These are phyloP conservation scores for Napeogenes sylphis DNA, from an alignment of 2,888 invertebrate genomes.

Conservation along the genomic window DNA sequence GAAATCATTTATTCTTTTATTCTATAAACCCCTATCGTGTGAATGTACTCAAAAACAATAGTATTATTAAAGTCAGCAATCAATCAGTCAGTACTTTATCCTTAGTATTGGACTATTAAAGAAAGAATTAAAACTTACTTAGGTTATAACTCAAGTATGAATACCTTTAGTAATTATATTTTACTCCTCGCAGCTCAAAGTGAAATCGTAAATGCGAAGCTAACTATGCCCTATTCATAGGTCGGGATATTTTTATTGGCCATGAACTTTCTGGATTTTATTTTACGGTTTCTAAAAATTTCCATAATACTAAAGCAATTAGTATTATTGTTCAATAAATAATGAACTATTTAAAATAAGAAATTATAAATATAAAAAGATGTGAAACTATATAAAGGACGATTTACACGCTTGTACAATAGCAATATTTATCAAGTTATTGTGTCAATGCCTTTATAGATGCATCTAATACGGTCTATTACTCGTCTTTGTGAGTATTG, in stretches of 20 bases:
- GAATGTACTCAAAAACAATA: slow-evolving; percentile 9
- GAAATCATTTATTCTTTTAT: slow-evolving; percentile 19
- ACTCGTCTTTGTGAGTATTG: slow-evolving; percentile 53
- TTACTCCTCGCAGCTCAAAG: slow-evolving; percentile 54
- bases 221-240: slow-evolving; percentile 49
- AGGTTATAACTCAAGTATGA: slow-evolving; percentile 43
- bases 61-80: slow-evolving; percentile 20
- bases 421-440: slow-evolving; percentile 62
- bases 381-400: slow-evolving; percentile 16
- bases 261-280: slow-evolving; percentile 12
- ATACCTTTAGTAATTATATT: slow-evolving; percentile 53
- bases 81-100: slow-evolving; percentile 26
- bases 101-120: slow-evolving; percentile 47
- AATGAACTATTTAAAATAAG: background rate
- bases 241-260: slow-evolving; percentile 25
- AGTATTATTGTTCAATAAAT: slow-evolving; percentile 3
- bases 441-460: slow-evolving; percentile 54
- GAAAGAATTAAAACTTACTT: slow-evolving; percentile 50
- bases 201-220: slow-evolving; percentile 38
- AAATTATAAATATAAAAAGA: slow-evolving; percentile 10
- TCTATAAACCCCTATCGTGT: slow-evolving; percentile 27
- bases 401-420: slow-evolving; percentile 27
- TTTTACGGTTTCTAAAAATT: background rate
- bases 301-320: background rate
- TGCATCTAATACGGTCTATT: slow-evolving; percentile 61